Percentiles rank a stretch among this genome's conserved stretches.
Conservation (phyloP, 2,113 vertebrate species). For the Oncorhynchus tshawytscha region DNA sequence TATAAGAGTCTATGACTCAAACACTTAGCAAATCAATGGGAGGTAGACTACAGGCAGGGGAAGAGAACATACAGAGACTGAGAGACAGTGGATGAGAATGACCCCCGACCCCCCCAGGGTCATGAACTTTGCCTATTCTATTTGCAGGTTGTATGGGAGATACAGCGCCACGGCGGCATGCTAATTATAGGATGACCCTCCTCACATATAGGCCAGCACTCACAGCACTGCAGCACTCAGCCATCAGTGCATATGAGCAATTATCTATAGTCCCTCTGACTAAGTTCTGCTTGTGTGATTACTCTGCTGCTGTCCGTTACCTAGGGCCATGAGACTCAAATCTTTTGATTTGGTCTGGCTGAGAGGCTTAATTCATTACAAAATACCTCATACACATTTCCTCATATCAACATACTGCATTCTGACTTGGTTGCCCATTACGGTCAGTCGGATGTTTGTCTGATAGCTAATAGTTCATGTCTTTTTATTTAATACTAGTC, state of each 20-base stretch:
- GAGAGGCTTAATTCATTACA: conserved; percentile 9
- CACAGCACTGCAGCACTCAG: neutral
- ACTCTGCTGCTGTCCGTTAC: conserved; percentile 32
- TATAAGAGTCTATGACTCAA: neutral
- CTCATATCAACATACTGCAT: neutral
- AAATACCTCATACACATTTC: neutral
- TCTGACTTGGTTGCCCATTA: neutral
- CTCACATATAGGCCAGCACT: neutral
- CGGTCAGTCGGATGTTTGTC: conserved; percentile 1
- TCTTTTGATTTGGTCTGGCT: neutral
- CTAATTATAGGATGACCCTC: neutral
- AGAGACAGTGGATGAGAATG: too few species aligned
- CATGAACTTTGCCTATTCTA: neutral
- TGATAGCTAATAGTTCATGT: neutral
- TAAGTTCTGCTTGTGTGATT: neutral
- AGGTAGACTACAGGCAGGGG: conserved; percentile 19
- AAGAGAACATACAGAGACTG: too few species aligned
- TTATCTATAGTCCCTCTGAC: conserved; percentile 24
- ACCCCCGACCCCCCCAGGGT: neutral
- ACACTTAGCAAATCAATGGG: conserved; percentile 1
- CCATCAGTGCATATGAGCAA: conserved; percentile 25
- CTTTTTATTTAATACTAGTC: neutral
- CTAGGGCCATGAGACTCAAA: conserved; percentile 22
- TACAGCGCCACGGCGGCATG: neutral
- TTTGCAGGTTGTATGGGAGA: neutral